Conservation (phyloP, 2,797 vertebrate species). For the Poeciliopsis gracilis region DNA sequence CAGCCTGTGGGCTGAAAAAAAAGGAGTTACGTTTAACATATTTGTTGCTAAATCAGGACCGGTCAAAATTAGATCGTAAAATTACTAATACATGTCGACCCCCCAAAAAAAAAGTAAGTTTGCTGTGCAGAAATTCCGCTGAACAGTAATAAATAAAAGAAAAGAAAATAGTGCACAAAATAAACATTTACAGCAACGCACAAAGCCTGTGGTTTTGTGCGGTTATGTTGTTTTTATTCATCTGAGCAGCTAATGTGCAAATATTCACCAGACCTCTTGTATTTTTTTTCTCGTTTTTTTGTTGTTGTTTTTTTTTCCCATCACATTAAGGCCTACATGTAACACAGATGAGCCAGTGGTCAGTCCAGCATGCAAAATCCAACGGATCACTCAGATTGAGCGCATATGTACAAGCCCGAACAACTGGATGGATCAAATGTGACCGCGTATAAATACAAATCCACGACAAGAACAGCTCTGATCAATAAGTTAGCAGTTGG, state of each 20-base stretch:
- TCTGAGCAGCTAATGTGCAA: conserved; percentile 76
- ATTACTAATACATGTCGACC: not conserved
- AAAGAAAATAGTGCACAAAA: conserved; percentile 1
- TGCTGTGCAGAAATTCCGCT: not conserved
- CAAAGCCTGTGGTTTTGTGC: conserved; percentile 22
- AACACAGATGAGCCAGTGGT: conserved; percentile 58
- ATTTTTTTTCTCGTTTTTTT: not conserved
- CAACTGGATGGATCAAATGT: conserved; percentile 41
- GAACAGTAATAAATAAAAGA: not conserved
- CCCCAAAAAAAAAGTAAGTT: not conserved
- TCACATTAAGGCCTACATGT: conserved; percentile 56
- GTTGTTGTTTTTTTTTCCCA: conserved; percentile 1
- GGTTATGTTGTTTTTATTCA: conserved; percentile 70
- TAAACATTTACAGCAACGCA: conserved; percentile 24
- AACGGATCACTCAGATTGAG: conserved; percentile 63
- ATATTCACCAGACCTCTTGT: conserved; percentile 60
- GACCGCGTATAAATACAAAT: conserved; percentile 77
- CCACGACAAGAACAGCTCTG: conserved; percentile 56
- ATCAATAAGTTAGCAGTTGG: conserved; percentile 80
- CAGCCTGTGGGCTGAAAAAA: not conserved
- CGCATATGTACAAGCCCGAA: conserved; percentile 74
- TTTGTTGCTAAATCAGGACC: not conserved
- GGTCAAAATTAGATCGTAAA: not conserved
- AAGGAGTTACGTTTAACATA: not conserved
- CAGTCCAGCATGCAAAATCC: conserved; percentile 79